Percentiles rank a stretch among this genome's conserved stretches.
Conservation (phyloP, 1,140 invertebrate species). For the Zophobas atratus region DNA sequence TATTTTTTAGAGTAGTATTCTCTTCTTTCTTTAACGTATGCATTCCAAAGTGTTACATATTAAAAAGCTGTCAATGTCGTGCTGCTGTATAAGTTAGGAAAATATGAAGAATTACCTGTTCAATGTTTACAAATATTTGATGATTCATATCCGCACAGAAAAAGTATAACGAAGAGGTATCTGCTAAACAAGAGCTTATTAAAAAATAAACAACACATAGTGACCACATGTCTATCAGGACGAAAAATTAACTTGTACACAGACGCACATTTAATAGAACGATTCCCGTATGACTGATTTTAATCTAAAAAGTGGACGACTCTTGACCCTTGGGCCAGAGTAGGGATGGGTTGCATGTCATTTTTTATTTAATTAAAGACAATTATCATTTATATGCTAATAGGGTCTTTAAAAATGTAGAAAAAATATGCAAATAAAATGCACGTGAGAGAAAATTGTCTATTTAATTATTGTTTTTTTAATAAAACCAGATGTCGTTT, state of each 20-base stretch:
- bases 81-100: too few relatives aligned
- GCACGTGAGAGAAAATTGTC: neutral
- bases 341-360: constrained; percentile 25
- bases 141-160: constrained; percentile 58
- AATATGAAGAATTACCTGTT: constrained; percentile 55
- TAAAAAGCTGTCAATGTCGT: too few relatives aligned
- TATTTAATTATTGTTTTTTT: too few relatives aligned
- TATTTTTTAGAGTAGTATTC: too few relatives aligned
- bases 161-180: constrained; percentile 38
- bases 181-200: constrained; percentile 33
- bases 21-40: too few relatives aligned
- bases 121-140: constrained; percentile 59
- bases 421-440: neutral
- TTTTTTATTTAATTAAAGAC: constrained; percentile 27
- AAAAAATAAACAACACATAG: neutral
- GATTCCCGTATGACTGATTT: constrained; percentile 33
- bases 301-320: constrained; percentile 25
- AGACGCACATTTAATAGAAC: constrained; percentile 19
- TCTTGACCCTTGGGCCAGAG: neutral
- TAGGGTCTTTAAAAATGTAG: neutral
- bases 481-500: too few relatives aligned
- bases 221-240: constrained; percentile 8
- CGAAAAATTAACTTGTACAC: constrained; percentile 1
- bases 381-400: constrained; percentile 39
- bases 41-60: too few relatives aligned